phyloP scores from a whole-genome alignment of 2,113 vertebrate genomes.

The Ceratotherium simum region DNA sequence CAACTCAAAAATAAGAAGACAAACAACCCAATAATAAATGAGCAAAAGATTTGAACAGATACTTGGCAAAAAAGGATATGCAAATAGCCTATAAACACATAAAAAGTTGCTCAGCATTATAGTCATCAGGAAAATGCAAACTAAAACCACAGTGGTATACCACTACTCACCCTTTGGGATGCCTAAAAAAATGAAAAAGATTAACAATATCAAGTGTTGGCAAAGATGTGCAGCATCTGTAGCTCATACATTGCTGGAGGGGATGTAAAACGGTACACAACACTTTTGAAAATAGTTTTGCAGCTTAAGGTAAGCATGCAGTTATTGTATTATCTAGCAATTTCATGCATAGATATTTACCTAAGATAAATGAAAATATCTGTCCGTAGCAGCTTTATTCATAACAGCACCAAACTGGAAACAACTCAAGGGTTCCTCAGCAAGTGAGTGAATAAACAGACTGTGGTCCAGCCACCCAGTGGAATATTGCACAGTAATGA shows the following conservation, averaged over 20 bases:
- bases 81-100: not conserved
- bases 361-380: not conserved
- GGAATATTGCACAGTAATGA: not conserved
- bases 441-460: not conserved
- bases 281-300: not conserved
- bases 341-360: not conserved
- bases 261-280: not conserved
- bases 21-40: not conserved
- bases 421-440: not conserved
- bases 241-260: not conserved
- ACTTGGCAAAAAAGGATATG: not conserved
- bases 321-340: not conserved
- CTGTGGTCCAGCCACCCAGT: not conserved
- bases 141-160: not conserved
- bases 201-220: not conserved
- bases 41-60: conserved; percentile 4
- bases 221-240: not conserved
- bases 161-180: not conserved
- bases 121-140: not conserved
- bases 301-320: not conserved
- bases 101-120: not conserved
- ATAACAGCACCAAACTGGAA: not conserved
- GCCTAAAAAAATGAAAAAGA: not conserved
- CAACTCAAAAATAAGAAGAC: not conserved
- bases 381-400: not conserved